Evolutionary conservation across 2,797 vertebrate genomes (phyloP), one percentile per base, ranked within the genome.

Genomic region (Brotula barbata): DNA sequence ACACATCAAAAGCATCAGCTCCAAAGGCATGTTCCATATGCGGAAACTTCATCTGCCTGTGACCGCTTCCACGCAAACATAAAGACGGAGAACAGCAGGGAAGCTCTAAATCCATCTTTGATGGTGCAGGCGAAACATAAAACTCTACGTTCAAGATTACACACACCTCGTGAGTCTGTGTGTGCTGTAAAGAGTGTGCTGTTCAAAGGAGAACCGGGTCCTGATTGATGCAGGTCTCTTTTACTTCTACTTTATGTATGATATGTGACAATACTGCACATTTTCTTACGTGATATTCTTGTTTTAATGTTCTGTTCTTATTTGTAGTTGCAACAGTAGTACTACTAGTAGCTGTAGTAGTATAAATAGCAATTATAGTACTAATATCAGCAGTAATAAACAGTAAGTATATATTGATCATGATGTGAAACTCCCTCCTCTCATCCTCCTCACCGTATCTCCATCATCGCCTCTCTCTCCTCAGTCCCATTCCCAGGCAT

Each of bases 401-500:
- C 8, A 28, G 25, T 4, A 4, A 4, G 25, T 28, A 28, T 28
- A 28, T 28, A 28, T 28, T 28, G n/a, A 1, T 62, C 0, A 22
- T 21, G 3, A 17, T 31, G 13, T 59, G 12, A 13, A 59, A 54
- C 61, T 34, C 6, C 20, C 13, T 20, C 2, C 11, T 17, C 13
- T 51, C 21, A 23, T 31, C 15, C 14, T 44, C 36, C 10, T 21
- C 31, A 46, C 3, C 70, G 14, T 71, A 12, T 33, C 48, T 52
- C 36, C 54, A 20, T 43, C 13, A 33, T 15, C 34, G 13, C 50
- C 10, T 37, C 73, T 68, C 72, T 41, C 16, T 16, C 58, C 9
- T 81, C 84, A 96, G 95, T 95, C 36, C 92, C 73, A 46, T 93
- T 93, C 69, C 95, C 95, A 0, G 95, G 94, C 58, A 86, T 94